A percentile compares a stretch with the other conserved stretches of the same genome.
Conservation (phyloP, 2,888 invertebrate species). For the Spodoptera exigua region DNA sequence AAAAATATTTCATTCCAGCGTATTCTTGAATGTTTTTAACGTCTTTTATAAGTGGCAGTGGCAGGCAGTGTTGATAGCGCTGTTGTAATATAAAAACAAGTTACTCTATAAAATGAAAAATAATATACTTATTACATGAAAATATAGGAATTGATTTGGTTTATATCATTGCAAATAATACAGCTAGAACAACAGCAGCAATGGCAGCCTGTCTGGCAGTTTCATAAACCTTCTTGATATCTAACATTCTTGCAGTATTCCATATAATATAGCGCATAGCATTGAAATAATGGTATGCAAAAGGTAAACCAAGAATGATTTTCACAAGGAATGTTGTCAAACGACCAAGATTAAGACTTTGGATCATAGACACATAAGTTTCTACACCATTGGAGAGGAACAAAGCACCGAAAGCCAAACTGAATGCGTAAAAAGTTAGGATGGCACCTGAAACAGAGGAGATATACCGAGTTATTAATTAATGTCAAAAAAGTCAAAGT, state of each 20-base stretch:
- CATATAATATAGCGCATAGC: slow-evolving; percentile 76
- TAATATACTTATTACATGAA: too few relatives aligned
- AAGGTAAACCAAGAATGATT: slow-evolving; percentile 70
- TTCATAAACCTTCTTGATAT: slow-evolving; percentile 63
- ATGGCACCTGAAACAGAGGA: slow-evolving; percentile 69
- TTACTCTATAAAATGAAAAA: too few relatives aligned
- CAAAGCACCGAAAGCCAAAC: slow-evolving; percentile 69
- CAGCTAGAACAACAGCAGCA: slow-evolving; percentile 43
- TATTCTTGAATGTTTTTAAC: too few relatives aligned
- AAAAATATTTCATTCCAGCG: too few relatives aligned
- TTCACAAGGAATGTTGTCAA: slow-evolving; percentile 66
- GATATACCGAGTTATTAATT: neutral
- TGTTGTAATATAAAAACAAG: too few relatives aligned
- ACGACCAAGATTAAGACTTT: slow-evolving; percentile 71
- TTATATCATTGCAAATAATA: slow-evolving; percentile 68
- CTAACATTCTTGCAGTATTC: slow-evolving; percentile 68
- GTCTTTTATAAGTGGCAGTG: too few relatives aligned
- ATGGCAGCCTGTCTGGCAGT: slow-evolving; percentile 65
- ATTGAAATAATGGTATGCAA: slow-evolving; percentile 76
- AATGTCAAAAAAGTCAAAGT: neutral
- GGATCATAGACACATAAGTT: slow-evolving; percentile 75
- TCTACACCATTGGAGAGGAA: slow-evolving; percentile 78
- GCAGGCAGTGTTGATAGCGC: too few relatives aligned
- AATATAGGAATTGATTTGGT: neutral
- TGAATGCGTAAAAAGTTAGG: slow-evolving; percentile 64